Evolutionary conservation across 2,888 invertebrate species (phyloP), one percentile per base, ranked within the genome.

Genomic region (Andrena fulva): DNA sequence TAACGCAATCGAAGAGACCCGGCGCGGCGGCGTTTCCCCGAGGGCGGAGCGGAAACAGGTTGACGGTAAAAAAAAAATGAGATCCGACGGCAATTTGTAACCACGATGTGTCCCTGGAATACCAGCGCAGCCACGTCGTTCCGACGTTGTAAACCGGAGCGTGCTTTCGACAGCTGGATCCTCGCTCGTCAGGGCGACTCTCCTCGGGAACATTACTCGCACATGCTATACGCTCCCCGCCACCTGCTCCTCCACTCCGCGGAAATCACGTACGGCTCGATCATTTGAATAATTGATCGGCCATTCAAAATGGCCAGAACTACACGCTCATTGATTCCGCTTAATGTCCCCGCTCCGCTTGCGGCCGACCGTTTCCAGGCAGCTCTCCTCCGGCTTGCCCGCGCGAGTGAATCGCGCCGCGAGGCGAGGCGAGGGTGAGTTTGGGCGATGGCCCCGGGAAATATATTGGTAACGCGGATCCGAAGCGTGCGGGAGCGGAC

Each of bases 231-330:
- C 77, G 76, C 63, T 78, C 77, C 78, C 83, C 70, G 81, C 80
- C 86, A 88, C 76, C 80, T 84, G 88, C 80, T 87, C 75, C 85
- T 29, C 66, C 67, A 52, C 52, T 79, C 77, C 77, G 64, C 74
- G 76, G 74, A 71, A 81, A 85, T 88, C 88, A 81, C 85, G 88
- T 82, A 52, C 75, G 69, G 50, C 24, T 73, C 80, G 87, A 85
- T 88, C 88, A 77, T 88, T 88, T 87, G 88, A 87, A 88, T 88
- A 88, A 88, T 80, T 82, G 83, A 87, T 85, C 88, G 84, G 64
- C 78, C 79, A 82, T 85, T 69, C 64, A 74, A 52, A 85, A 85
- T 73, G 76, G 12, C 66, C 71, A 42, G 81, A 74, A 82, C 42
- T 69, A 76, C 78, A 52, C 74, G 82, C 77, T 87, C 87, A 80